These are phyloP conservation scores for Collichthys lucidus DNA, from an alignment of 2,113 vertebrate species.

Conservation along the genomic window DNA sequence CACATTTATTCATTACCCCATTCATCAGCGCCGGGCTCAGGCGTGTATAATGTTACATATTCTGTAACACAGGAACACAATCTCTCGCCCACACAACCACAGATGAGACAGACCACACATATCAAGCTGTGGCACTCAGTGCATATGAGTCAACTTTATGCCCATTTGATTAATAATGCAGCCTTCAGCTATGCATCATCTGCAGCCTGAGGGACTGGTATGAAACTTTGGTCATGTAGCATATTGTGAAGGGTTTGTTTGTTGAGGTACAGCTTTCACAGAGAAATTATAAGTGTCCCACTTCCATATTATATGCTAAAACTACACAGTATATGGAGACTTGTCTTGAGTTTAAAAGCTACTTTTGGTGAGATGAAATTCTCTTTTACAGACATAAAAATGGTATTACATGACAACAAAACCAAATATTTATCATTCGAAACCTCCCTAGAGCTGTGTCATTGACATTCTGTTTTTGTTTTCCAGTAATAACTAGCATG, in stretches of 20 bases:
- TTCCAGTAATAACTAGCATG: neutral
- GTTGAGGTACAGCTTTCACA: conserved; percentile 4
- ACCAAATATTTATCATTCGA: neutral
- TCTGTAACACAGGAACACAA: conserved; percentile 47
- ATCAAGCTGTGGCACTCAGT: conserved; percentile 39
- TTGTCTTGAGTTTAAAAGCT: neutral
- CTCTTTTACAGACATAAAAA: neutral
- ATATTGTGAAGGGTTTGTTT: neutral
- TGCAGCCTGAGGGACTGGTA: conserved; percentile 37
- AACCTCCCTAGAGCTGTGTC: neutral
- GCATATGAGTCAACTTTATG: conserved; percentile 47
- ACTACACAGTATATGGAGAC: neutral
- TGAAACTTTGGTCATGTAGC: conserved; percentile 33
- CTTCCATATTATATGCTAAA: neutral
- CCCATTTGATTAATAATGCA: conserved; percentile 68
- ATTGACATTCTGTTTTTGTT: neutral
- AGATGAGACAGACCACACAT: conserved; percentile 61
- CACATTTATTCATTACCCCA: conserved; percentile 34
- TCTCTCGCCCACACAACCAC: conserved; percentile 30
- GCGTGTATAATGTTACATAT: conserved; percentile 14
- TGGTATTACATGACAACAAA: neutral
- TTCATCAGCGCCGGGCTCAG: conserved; percentile 42
- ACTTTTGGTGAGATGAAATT: neutral
- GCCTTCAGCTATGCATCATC: conserved; percentile 55
- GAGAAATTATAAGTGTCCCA: conserved; percentile 2